Evolutionary conservation across 2,888 invertebrate species (phyloP), one percentile per base, ranked within the genome.

Genomic region (Serripes groenlandicus): DNA sequence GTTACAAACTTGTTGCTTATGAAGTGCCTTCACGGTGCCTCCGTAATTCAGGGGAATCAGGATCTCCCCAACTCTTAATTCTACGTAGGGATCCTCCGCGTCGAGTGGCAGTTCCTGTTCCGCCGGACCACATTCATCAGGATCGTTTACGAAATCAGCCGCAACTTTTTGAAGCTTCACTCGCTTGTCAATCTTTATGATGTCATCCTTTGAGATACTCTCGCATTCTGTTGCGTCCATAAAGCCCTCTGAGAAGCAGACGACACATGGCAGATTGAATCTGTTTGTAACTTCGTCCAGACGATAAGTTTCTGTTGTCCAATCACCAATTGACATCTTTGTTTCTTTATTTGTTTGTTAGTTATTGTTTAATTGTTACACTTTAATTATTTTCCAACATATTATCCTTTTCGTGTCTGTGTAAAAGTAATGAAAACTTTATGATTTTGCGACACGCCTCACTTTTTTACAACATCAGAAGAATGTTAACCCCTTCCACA

Each of bases 131-230:
- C 21, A 3, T 49, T 52, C 35, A 18, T 60, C 30, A 3, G 26
- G 11, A 32, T 75, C 60, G 21, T 21, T 35, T 0, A 73, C 70
- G 34, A 83, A 83, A 26, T 79, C 77, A 18, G 83, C 83, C 3
- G 77, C 77, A 4, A 83, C 83, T 66, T 83, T 83, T 21, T 77
- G 74, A 28, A 80, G 26, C 5, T 37, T 62, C 23, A 74, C 28
- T n/a, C 77, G 52, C 9, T 74, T 72, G 52, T 83, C 80, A 18
- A 83, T 75, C n/a, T 77, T 74, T 32, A 83, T 66, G 7, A 83
- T 60, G 37, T 83, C 83, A 11, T 77, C 83, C 54, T 73, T 42
- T 3, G 83, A 83, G 34, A 83, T 73, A n/a, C 78, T 76, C 26
- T 80, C 83, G 21, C 79, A 74, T 7, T 83, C 83, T 4, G 71